Percentiles rank a stretch among this genome's conserved stretches.
These are phyloP conservation scores for Neuroscelio doddi DNA, from an alignment of 2,888 invertebrate genomes.

Conservation along the genomic window DNA sequence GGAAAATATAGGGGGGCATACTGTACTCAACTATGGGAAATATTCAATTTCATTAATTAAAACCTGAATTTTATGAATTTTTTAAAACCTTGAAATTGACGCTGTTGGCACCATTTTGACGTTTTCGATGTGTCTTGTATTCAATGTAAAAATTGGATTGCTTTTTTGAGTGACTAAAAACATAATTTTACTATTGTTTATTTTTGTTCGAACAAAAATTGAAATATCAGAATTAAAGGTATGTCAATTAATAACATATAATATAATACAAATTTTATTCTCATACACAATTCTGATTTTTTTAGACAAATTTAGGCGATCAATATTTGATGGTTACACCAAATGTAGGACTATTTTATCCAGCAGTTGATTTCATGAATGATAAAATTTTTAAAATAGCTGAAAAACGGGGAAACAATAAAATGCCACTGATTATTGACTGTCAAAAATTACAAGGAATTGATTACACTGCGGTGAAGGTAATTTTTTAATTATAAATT, in stretches of 20 bases:
- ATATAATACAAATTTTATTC: too few relatives aligned
- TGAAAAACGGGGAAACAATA: slow-evolving; percentile 68
- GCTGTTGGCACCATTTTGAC: slow-evolving; percentile 80
- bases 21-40: too few relatives aligned
- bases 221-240: slow-evolving; percentile 53
- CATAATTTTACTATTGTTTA: slow-evolving; percentile 78
- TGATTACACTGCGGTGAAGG: slow-evolving; percentile 81
- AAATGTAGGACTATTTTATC: slow-evolving; percentile 80
- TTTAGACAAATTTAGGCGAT: slow-evolving; percentile 71
- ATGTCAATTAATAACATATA: slow-evolving; percentile 19
- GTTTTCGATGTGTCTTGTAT: slow-evolving; percentile 78
- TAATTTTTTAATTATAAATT: slow-evolving; percentile 54
- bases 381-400: slow-evolving; percentile 75
- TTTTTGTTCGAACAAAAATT: slow-evolving; percentile 79
- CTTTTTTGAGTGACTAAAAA: slow-evolving; percentile 80
- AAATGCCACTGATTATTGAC: slow-evolving; percentile 77
- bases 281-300: slow-evolving; percentile 19
- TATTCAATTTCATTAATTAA: not conserved
- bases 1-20: too few relatives aligned
- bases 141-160: slow-evolving; percentile 87
- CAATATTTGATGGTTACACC: slow-evolving; percentile 78
- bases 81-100: slow-evolving; percentile 75
- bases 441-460: slow-evolving; percentile 78
- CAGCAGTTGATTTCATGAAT: slow-evolving; percentile 79
- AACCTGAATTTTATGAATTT: slow-evolving; percentile 4